These are phyloP conservation scores for Lepidocolaptes lacrymiger DNA, from an alignment of 2,797 vertebrate species.

Conservation along the genomic window DNA sequence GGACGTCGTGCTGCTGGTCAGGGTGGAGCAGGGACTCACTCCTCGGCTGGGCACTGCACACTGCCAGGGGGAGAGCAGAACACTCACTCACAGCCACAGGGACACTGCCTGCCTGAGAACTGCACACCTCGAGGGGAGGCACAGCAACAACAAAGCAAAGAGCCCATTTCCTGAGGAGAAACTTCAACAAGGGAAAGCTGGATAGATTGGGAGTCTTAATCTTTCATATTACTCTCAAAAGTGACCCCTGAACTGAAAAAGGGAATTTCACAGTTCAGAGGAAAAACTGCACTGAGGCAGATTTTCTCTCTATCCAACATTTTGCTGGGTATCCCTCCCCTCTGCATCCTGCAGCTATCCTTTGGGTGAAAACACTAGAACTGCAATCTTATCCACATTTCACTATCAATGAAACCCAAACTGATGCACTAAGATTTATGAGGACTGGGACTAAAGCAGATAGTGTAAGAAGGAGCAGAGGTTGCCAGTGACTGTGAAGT, in stretches of 20 bases:
- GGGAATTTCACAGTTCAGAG: background rate
- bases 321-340: background rate
- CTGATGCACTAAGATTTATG: slow-evolving; percentile 27
- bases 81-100: background rate
- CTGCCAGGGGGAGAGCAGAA: slow-evolving; percentile 70
- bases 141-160: background rate
- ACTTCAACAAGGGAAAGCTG: background rate
- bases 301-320: slow-evolving; percentile 21
- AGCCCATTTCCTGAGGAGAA: background rate
- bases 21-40: slow-evolving; percentile 94
- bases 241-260: background rate
- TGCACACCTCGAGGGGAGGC: background rate
- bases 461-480: background rate
- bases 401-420: background rate
- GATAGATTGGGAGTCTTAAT: background rate
- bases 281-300: background rate
- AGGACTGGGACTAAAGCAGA: background rate
- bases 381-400: background rate
- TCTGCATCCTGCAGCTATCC: background rate
- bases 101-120: background rate
- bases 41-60: slow-evolving; percentile 86
- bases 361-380: background rate
- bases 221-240: background rate
- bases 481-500: background rate
- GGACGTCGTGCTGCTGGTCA: slow-evolving; percentile 95